Conservation (phyloP, 2,113 vertebrate species). For the Cavia aperea region DNA sequence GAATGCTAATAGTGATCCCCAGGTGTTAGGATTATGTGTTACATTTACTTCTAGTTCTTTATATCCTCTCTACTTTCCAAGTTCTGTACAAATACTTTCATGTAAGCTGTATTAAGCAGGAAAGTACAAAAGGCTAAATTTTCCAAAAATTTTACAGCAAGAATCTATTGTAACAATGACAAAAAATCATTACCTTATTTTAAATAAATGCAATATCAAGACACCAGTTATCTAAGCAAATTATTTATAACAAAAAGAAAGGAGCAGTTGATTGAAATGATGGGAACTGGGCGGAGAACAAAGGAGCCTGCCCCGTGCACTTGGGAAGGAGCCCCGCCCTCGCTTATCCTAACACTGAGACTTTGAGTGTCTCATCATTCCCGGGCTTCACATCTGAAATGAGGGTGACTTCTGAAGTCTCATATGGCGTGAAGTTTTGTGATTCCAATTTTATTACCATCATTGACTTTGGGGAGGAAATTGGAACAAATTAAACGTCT, state of each 20-base stretch:
- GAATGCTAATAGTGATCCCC: not conserved
- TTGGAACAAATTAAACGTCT: not conserved
- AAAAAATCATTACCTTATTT: constrained; percentile 11
- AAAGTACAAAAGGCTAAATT: not conserved
- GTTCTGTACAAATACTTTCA: constrained; percentile 10
- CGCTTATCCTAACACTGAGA: not conserved
- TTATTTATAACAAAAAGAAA: not conserved
- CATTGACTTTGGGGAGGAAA: not conserved
- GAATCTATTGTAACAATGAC: constrained; percentile 14
- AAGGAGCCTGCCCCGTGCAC: not conserved
- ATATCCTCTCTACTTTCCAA: constrained; percentile 31
- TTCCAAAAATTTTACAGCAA: constrained; percentile 10
- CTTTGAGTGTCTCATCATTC: not conserved
- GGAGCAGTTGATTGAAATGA: not conserved
- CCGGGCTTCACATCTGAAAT: not conserved
- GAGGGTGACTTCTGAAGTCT: not conserved
- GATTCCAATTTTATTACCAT: not conserved
- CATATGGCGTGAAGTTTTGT: not conserved
- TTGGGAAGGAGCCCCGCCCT: not conserved
- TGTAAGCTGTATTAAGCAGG: not conserved
- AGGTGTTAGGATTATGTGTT: not conserved
- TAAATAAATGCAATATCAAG: constrained; percentile 36
- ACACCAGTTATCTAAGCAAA: not conserved
- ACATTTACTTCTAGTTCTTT: not conserved
- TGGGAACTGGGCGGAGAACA: not conserved